Evolutionary conservation across 2,888 invertebrate genomes (phyloP), one percentile per base, ranked within the genome.

Genomic region (Beris chalybata): DNA sequence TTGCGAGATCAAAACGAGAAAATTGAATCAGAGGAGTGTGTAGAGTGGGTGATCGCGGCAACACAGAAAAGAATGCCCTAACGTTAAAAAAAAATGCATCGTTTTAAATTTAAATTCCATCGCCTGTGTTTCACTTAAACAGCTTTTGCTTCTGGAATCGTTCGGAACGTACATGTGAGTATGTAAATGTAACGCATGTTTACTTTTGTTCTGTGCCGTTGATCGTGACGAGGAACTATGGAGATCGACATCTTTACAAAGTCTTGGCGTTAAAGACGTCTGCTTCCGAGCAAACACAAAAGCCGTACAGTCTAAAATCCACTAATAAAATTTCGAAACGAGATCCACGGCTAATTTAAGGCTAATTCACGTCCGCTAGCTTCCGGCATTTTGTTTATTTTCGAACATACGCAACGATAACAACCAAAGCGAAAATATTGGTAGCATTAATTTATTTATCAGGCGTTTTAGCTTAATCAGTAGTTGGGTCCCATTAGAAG

Each of bases 341-440:
- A 58, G 58, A 58, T 58, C 58, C 29, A 45, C 22, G 13, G 15
- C 56, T 43, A 43, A 58, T 58, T 58, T 29, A 29, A 30, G 58
- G 15, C 58, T 58, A 15, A 58, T 58, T 58, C 58, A 58, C 58
- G 58, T 45, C 31, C 29, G 13, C n/a, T 47, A n/a, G 58, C 45
- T 58, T 58, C 58, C 58, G 58, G 58, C 58, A 45, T 13, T 32
- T 55, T 55, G 55, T 58, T 58, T 58, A 45, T 58, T 58, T 58
- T 58, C 45, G 22, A 22, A 45, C 45, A 45, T 58, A 58, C 22
- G 43, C 43, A 56, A 43, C 15, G 29, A 45, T 44, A 45, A 29
- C 45, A 22, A 47, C n/a, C 30, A 45, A 30, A 58, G 44, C 47
- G 44, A 44, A 56, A 58, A 58, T 13, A 29, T 12, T 29, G 45